Evolutionary conservation across 2,797 vertebrate genomes (phyloP), one percentile per base, ranked within the genome.

Genomic region (Coregonus suidteri): DNA sequence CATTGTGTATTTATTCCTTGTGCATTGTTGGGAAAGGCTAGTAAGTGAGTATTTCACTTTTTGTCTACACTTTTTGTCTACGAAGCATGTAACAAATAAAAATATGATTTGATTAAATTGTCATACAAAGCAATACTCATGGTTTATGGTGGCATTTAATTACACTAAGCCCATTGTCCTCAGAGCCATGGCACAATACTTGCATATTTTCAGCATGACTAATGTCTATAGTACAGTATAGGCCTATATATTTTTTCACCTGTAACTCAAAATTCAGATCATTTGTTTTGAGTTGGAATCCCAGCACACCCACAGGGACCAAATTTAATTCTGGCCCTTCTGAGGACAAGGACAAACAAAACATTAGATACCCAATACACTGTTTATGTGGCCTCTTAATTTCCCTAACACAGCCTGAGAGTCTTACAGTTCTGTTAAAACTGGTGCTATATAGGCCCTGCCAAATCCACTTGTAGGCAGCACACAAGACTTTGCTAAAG

Each of bases 241-340:
- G 5, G 7, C 41, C 41, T 47, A 47, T 11, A 47, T 47, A 41
- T 9, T 6, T 3, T 47, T 47, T 13, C 41, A 20, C 0, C 56
- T 59, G 18, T 59, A 59, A 18, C 16, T 59, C 56, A 59, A 59
- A 6, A 59, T 59, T 6, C 18, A 20, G 18, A 20, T 59, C 0
- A 59, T 30, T 65, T 15, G 64, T 75, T 77, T 68, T 81, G 74
- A 80, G 79, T 84, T 84, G 30, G 75, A 80, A 82, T 75, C 78
- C 73, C 76, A 79, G 79, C 59, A 79, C 73, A 71, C 35, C 77
- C 71, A 67, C 78, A 54, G 4, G 73, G 30, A 65, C 53, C 76
- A 77, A 62, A 73, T 79, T 74, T 66, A 59, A 74, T 77, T 66
- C 59, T 77, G 78, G 71, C 11, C 52, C 54, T 31, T 56, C 25